Conservation (phyloP, 2,888 invertebrate species). For the Diaperis boleti region DNA sequence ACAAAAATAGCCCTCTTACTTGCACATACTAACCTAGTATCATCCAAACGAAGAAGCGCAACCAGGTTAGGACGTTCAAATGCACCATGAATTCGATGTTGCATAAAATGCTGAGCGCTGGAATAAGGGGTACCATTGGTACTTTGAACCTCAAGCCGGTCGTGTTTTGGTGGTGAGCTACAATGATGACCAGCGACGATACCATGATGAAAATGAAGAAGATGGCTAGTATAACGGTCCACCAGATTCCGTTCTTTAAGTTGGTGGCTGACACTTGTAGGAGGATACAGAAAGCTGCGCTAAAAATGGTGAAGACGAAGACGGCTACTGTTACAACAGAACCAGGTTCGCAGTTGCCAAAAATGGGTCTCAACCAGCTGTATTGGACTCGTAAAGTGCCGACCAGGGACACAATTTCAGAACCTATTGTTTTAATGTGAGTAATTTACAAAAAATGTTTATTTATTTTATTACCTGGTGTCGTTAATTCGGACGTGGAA, state of each 20-base stretch:
- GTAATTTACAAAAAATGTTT: no score
- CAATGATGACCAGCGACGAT: slow-evolving; percentile 77
- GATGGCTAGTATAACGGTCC: slow-evolving; percentile 75
- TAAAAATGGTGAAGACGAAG: slow-evolving; percentile 75
- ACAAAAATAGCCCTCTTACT: slow-evolving; percentile 44
- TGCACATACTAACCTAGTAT: slow-evolving; percentile 73
- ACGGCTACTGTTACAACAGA: slow-evolving; percentile 80
- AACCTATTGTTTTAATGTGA: slow-evolving; percentile 40
- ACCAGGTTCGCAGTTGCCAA: slow-evolving; percentile 83
- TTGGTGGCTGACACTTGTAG: slow-evolving; percentile 71
- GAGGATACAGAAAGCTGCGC: slow-evolving; percentile 78
- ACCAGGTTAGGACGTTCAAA: slow-evolving; percentile 84
- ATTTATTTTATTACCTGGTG: slow-evolving; percentile 57
- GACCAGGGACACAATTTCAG: slow-evolving; percentile 69
- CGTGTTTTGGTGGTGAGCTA: slow-evolving; percentile 79
- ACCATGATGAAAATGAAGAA: slow-evolving; percentile 74
- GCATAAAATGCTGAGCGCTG: slow-evolving; percentile 82
- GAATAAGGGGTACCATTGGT: slow-evolving; percentile 83
- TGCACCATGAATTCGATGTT: slow-evolving; percentile 89
- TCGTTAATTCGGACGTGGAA: slow-evolving; percentile 62
- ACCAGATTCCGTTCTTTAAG: slow-evolving; percentile 72
- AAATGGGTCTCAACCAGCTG: slow-evolving; percentile 78
- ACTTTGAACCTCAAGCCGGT: slow-evolving; percentile 81
- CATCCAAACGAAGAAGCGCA: slow-evolving; percentile 90
- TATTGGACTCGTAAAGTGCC: slow-evolving; percentile 82